Conservation (phyloP, 2,797 vertebrate species). For the Acipenser transmontanus region DNA sequence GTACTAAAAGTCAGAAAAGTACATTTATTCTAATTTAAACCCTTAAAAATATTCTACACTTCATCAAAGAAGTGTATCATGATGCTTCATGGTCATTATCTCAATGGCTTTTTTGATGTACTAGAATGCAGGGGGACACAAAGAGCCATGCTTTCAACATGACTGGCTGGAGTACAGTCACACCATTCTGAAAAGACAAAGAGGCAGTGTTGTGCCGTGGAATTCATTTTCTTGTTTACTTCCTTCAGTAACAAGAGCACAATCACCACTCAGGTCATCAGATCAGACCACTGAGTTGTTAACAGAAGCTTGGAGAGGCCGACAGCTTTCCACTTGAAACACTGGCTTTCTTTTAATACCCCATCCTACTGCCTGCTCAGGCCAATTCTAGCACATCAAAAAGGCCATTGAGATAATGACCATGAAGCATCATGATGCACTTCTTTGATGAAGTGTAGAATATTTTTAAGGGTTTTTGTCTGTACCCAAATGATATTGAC, state of each 20-base stretch:
- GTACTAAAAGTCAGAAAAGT: no score
- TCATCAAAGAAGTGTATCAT: slow-evolving; percentile 71
- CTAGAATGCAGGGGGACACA: slow-evolving; percentile 56
- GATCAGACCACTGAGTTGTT: slow-evolving; percentile 67
- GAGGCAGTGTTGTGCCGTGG: slow-evolving; percentile 57
- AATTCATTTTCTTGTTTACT: slow-evolving; percentile 2
- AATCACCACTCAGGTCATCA: slow-evolving; percentile 57
- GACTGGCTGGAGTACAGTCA: slow-evolving; percentile 62
- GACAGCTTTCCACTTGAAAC: slow-evolving; percentile 71
- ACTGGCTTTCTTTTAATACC: slow-evolving; percentile 66
- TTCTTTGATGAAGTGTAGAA: slow-evolving; percentile 74
- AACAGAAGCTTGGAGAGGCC: slow-evolving; percentile 70
- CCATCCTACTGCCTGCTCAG: slow-evolving; percentile 65
- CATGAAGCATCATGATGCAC: slow-evolving; percentile 73
- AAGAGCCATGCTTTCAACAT: slow-evolving; percentile 62
- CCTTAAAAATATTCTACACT: slow-evolving; percentile 73
- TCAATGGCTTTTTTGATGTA: slow-evolving; percentile 70
- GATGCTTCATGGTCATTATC: slow-evolving; percentile 75
- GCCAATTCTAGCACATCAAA: slow-evolving; percentile 76
- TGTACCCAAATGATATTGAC: slow-evolving; percentile 67
- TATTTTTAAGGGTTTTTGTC: slow-evolving; percentile 71
- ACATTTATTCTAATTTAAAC: no score
- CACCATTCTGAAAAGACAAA: slow-evolving; percentile 74
- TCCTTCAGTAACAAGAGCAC: slow-evolving; percentile 19
- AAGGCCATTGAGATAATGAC: slow-evolving; percentile 73